Evolutionary conservation across 2,113 vertebrate species (phyloP).

Genomic region (Silurus asotus): DNA sequence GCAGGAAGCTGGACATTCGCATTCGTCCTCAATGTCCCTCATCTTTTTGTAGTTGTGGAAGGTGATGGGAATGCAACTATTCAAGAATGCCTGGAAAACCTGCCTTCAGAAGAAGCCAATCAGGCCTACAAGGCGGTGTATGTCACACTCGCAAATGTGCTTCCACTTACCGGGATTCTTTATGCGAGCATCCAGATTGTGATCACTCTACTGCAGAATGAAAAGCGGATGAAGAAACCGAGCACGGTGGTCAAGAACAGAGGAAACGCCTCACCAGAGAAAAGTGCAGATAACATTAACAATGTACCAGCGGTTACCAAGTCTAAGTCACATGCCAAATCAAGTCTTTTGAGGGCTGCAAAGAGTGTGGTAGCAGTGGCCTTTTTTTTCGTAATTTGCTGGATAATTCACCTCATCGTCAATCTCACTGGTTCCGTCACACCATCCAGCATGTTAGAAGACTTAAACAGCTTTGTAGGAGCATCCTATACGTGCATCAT

Average conservation of each 20-base stretch:
- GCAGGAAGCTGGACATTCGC: slow-evolving; percentile 67
- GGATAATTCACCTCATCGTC: slow-evolving; percentile 70
- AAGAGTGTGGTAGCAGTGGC: slow-evolving; percentile 75
- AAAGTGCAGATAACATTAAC: not conserved
- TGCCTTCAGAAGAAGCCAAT: slow-evolving; percentile 41
- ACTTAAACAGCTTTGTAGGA: slow-evolving; percentile 69
- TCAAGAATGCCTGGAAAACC: slow-evolving; percentile 56
- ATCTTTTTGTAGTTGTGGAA: slow-evolving; percentile 55
- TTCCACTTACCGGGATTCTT: slow-evolving; percentile 63
- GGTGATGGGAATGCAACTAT: slow-evolving; percentile 49
- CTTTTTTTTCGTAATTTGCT: slow-evolving; percentile 71
- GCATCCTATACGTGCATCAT: slow-evolving; percentile 72
- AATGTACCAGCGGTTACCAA: not conserved
- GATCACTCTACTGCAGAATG: slow-evolving; percentile 64
- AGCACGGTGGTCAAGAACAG: not conserved
- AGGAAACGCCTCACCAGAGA: not conserved
- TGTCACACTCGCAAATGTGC: slow-evolving; percentile 62
- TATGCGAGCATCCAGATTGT: slow-evolving; percentile 66
- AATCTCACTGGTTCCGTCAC: slow-evolving; percentile 65
- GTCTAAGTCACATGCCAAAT: slow-evolving; percentile 55
- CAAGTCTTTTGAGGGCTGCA: slow-evolving; percentile 68
- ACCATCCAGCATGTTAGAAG: slow-evolving; percentile 54
- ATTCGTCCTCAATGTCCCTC: slow-evolving; percentile 63
- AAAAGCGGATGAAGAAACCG: slow-evolving; percentile 57
- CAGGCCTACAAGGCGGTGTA: slow-evolving; percentile 66